Conservation (phyloP, 1,140 invertebrate genomes). For the Coboldia fuscipes region DNA sequence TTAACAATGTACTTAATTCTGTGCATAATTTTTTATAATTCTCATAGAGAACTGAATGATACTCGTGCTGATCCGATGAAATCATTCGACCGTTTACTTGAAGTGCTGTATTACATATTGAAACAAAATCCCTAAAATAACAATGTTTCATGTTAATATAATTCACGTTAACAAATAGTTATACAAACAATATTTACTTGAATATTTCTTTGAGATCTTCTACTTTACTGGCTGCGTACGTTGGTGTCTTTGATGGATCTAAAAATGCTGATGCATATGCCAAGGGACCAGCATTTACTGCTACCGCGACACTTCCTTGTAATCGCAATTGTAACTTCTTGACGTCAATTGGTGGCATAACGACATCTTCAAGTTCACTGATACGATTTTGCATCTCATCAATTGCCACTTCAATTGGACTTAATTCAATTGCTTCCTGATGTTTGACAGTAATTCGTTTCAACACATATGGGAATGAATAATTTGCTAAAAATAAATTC, state of each 20-base stretch:
- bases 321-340: conserved; percentile 77
- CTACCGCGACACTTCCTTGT: conserved; percentile 77
- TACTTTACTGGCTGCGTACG: conserved; percentile 61
- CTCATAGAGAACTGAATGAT: conserved; percentile 62
- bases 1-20: conserved; percentile 44
- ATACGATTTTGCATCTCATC: conserved; percentile 78
- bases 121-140: conserved; percentile 59
- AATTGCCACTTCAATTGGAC: conserved; percentile 83
- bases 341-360: conserved; percentile 55
- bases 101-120: conserved; percentile 65
- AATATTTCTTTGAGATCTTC: conserved; percentile 68
- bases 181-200: conserved; percentile 31
- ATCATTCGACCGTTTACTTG: conserved; percentile 74
- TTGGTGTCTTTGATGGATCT: conserved; percentile 35
- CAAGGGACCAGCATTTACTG: conserved; percentile 86
- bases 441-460: conserved; percentile 60
- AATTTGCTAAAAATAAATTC: conserved; percentile 37
- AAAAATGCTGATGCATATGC: conserved; percentile 83
- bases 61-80: conserved; percentile 64
- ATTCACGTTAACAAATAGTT: background rate
- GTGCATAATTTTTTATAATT: conserved; percentile 73
- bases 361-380: conserved; percentile 63
- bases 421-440: conserved; percentile 54
- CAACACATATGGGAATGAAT: conserved; percentile 79
- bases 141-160: conserved; percentile 5